Conservation (phyloP, 2,888 invertebrate species). For the Drosophila antonietae region DNA sequence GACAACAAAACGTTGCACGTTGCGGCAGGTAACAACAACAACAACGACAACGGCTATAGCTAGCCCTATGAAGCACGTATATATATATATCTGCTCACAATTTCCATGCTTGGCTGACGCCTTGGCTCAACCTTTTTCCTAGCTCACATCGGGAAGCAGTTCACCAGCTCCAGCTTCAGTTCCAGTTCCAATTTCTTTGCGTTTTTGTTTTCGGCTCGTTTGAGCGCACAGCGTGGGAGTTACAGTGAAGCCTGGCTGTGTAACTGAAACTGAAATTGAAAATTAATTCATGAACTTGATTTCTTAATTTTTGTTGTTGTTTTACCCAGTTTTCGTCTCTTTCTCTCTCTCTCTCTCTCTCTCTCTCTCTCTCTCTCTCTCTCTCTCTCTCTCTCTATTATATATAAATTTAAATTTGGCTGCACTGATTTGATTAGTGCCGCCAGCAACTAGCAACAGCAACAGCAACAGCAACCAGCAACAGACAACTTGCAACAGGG, state of each 20-base stretch:
- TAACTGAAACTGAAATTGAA: slow-evolving; percentile 69
- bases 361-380: not conserved
- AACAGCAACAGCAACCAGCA: slow-evolving; percentile 6
- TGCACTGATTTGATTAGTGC: slow-evolving; percentile 70
- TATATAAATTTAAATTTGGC: slow-evolving; percentile 65
- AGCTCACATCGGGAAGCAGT: slow-evolving; percentile 13
- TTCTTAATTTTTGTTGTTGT: slow-evolving; percentile 57
- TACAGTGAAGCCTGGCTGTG: slow-evolving; percentile 22
- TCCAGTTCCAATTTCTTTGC: slow-evolving; percentile 10
- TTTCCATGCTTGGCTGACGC: slow-evolving; percentile 52
- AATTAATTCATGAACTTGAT: slow-evolving; percentile 70
- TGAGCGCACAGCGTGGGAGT: slow-evolving; percentile 63
- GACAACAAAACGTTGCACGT: slow-evolving; percentile 50
- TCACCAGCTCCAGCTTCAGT: slow-evolving; percentile 7
- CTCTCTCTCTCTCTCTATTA: not conserved
- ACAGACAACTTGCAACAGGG: slow-evolving; percentile 9
- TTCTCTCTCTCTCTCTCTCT: not conserved
- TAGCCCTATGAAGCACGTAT: slow-evolving; percentile 19
- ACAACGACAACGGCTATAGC: no score
- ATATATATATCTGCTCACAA: slow-evolving; percentile 17
- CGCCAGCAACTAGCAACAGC: slow-evolving; percentile 21
- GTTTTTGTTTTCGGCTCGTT: slow-evolving; percentile 30
- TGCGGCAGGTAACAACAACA: slow-evolving; percentile 36
- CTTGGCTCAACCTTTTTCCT: slow-evolving; percentile 39
- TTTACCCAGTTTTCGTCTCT: not conserved